phyloP scores from a whole-genome alignment of 1,140 invertebrate genomes.

The Nymphalis io region DNA sequence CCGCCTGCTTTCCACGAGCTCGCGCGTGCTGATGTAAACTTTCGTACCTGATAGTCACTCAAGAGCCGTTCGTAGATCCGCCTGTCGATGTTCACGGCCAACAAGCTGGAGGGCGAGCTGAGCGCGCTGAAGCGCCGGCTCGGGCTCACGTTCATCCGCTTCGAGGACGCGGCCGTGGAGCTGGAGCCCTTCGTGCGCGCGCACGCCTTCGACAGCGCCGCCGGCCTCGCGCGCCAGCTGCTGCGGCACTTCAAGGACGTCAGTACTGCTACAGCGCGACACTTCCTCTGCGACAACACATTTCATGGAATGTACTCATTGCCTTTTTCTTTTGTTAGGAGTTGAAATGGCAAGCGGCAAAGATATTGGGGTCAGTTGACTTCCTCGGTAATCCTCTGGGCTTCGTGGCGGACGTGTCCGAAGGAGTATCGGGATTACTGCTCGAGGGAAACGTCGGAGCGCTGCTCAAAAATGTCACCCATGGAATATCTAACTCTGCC shows the following conservation, averaged over 20 bases:
- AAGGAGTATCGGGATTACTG: slow-evolving; percentile 95
- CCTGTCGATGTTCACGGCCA: slow-evolving; percentile 92
- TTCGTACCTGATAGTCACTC: not conserved
- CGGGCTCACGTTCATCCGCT: slow-evolving; percentile 94
- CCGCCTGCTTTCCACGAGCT: not conserved
- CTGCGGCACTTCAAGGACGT: slow-evolving; percentile 91
- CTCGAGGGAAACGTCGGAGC: slow-evolving; percentile 94
- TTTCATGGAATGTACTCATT: not conserved
- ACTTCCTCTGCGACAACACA: not conserved
- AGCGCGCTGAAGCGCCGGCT: slow-evolving; percentile 91
- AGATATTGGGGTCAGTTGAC: slow-evolving; percentile 97
- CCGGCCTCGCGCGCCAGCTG: slow-evolving; percentile 88
- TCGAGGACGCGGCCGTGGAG: slow-evolving; percentile 97
- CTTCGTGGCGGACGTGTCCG: slow-evolving; percentile 96
- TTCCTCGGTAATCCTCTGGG: slow-evolving; percentile 98
- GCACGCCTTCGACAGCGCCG: slow-evolving; percentile 94
- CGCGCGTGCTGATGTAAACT: not conserved
- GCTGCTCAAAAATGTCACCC: slow-evolving; percentile 96
- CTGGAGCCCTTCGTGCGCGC: slow-evolving; percentile 91
- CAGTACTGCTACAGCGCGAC: slow-evolving; percentile 43
- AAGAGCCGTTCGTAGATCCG: slow-evolving; percentile 80
- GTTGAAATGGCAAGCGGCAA: slow-evolving; percentile 96
- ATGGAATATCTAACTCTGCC: slow-evolving; percentile 97
- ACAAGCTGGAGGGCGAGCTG: slow-evolving; percentile 86
- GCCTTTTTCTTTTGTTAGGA: slow-evolving; percentile 81